These are phyloP conservation scores for Eriosoma lanigerum DNA, from an alignment of 1,140 invertebrate genomes.

Conservation along the genomic window DNA sequence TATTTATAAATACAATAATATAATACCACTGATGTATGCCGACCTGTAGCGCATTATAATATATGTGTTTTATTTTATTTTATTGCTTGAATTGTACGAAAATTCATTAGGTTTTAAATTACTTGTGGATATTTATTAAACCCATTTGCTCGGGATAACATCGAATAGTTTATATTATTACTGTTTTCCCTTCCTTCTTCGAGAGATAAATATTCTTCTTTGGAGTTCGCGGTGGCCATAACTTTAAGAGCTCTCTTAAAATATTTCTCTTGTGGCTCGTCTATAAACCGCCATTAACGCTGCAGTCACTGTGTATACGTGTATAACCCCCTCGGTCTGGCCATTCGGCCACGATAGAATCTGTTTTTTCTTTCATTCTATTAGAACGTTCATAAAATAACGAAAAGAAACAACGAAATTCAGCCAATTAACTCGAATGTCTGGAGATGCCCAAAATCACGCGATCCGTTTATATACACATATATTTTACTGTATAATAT, in stretches of 20 bases:
- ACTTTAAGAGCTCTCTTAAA: constrained; percentile 40
- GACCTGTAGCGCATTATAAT: background rate
- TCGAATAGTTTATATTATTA: constrained; percentile 24
- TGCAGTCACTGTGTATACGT: background rate
- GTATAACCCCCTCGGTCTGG: background rate
- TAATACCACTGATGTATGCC: too few relatives aligned
- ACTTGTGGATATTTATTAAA: constrained; percentile 33
- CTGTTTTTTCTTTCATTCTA: constrained; percentile 7
- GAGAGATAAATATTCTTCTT: constrained; percentile 25
- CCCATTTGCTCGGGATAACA: constrained; percentile 17
- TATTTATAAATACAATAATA: too few relatives aligned
- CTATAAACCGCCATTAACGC: constrained; percentile 28
- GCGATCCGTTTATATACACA: background rate
- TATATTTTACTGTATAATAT: background rate
- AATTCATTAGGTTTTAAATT: constrained; percentile 37
- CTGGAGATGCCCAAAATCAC: background rate
- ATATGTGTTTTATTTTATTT: background rate
- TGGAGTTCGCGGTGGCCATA: constrained; percentile 32
- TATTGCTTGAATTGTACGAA: background rate
- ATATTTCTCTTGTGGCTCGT: constrained; percentile 40
- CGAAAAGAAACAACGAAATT: constrained; percentile 36
- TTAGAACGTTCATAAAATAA: background rate
- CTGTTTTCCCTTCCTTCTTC: background rate
- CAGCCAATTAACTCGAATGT: constrained; percentile 24
- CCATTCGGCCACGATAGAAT: background rate